Evolutionary conservation across 2,113 vertebrate genomes (phyloP).

Genomic region (Rhinichthys klamathensis): DNA sequence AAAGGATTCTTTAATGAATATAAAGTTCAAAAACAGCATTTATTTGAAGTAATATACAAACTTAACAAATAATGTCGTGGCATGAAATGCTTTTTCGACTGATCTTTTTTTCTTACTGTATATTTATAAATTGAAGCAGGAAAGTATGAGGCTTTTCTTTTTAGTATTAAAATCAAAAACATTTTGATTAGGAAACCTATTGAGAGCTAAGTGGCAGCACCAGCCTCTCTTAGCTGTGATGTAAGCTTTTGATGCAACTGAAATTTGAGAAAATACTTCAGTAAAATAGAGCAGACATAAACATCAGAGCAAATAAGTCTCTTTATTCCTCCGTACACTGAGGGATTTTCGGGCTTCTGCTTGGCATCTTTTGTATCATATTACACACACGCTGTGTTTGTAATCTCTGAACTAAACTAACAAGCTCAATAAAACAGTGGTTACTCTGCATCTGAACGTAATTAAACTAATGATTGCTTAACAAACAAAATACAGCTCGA

Average conservation of each 20-base stretch:
- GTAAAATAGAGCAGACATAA: conserved; percentile 16
- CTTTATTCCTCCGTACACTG: conserved; percentile 19
- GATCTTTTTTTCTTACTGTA: neutral
- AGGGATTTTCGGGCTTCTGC: conserved; percentile 31
- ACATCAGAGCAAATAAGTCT: conserved; percentile 29
- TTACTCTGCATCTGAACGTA: conserved; percentile 44
- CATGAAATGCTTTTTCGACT: neutral
- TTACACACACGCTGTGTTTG: conserved; percentile 56
- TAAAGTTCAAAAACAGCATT: no score
- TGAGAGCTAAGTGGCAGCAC: neutral
- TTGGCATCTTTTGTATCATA: conserved; percentile 45
- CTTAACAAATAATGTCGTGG: no score
- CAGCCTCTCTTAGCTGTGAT: neutral
- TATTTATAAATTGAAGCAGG: neutral
- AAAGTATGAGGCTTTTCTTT: neutral
- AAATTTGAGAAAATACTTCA: neutral
- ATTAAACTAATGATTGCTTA: conserved; percentile 55
- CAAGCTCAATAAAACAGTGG: conserved; percentile 48
- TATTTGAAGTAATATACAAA: no score
- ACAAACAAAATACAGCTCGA: conserved; percentile 45
- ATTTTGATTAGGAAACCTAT: neutral
- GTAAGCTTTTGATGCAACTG: conserved; percentile 3
- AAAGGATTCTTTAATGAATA: no score
- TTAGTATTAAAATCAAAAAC: neutral
- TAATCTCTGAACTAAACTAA: conserved; percentile 54